Base-by-base conservation (phyloP, 2,113 vertebrate species). In the Morone chrysops region DNA sequence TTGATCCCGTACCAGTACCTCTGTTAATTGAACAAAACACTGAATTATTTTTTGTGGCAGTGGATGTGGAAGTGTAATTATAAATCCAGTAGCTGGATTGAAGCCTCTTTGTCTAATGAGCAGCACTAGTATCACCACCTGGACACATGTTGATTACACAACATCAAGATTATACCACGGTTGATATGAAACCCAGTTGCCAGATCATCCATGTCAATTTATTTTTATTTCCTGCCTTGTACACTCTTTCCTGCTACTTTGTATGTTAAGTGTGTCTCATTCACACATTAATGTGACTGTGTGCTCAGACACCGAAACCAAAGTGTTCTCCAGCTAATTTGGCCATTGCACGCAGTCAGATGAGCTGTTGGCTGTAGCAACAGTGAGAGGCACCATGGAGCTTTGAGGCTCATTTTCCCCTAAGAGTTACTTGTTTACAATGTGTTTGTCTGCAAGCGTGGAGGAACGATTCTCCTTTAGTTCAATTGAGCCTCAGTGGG, bases 401-500 rank as follows among this genome's bases (percentile, higher is more conserved):
- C 84, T 90, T 12, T 38, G 77, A 83, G 76, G 63, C 76, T 83
- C 48, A 56, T 83, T 84, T 47, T 65, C 89, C 83, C 87, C 3
- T 1, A 65, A 80, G 86, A 84, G 75, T n/a, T 76, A 20, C 72
- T 89, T 92, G 89, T 93, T 92, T 90, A 85, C 87, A 72, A 48
- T 63, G 57, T 80, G 53, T 90, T 87, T 84, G 83, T 77, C 84
- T 83, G 79, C 8, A 62, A 76, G 78, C 12, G 14, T 57, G 61
- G 56, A 71, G 57, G 59, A 82, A 22, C 10, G 7, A 78, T 82
- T 87, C 87, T 90, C 66, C 54, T 53, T 57, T 65, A 71, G 50
- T 36, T 89, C 45, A 81, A 70, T 51, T 47, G 51, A 70, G 50
- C 8, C 62, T 87, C 57, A 70, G 71, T 80, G 83, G 81, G 80